These are phyloP conservation scores for Ametastegia equiseti DNA, from an alignment of 2,888 invertebrate species.

Conservation along the genomic window DNA sequence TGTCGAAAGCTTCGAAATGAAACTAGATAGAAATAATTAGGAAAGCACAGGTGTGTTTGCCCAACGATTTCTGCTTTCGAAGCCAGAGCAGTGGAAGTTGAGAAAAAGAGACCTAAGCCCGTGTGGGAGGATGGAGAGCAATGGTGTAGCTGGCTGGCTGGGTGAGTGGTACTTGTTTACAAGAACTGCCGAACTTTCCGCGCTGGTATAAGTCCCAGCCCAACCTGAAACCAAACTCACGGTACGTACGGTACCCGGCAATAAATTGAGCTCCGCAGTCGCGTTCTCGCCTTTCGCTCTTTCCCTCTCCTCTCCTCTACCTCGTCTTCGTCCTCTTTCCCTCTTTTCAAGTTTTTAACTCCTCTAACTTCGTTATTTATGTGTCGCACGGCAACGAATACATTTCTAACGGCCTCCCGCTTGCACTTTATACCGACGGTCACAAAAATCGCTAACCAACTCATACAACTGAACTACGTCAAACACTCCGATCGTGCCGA, in stretches of 20 bases:
- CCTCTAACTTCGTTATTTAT: constrained; percentile 73
- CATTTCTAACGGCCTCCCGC: constrained; percentile 62
- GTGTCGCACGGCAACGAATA: constrained; percentile 69
- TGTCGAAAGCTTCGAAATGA: background rate
- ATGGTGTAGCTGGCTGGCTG: constrained; percentile 8
- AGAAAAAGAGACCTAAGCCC: background rate
- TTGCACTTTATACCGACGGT: background rate
- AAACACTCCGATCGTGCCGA: background rate
- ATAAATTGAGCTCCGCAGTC: constrained; percentile 64
- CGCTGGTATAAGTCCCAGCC: constrained; percentile 42
- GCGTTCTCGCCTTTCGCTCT: constrained; percentile 60
- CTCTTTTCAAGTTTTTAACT: constrained; percentile 68
- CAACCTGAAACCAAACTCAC: constrained; percentile 16
- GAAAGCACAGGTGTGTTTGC: background rate
- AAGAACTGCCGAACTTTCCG: constrained; percentile 51
- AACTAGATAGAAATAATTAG: constrained; percentile 5
- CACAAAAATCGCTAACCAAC: constrained; percentile 15
- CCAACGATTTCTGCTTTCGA: background rate
- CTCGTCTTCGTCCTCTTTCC: background rate
- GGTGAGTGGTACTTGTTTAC: constrained; percentile 51
- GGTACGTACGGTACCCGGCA: constrained; percentile 51
- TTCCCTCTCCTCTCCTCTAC: background rate
- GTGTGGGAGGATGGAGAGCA: background rate
- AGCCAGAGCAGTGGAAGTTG: background rate
- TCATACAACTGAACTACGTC: too few relatives aligned